Evolutionary conservation across 1,140 invertebrate genomes (phyloP).

Genomic region (Drosophila dunni): DNA sequence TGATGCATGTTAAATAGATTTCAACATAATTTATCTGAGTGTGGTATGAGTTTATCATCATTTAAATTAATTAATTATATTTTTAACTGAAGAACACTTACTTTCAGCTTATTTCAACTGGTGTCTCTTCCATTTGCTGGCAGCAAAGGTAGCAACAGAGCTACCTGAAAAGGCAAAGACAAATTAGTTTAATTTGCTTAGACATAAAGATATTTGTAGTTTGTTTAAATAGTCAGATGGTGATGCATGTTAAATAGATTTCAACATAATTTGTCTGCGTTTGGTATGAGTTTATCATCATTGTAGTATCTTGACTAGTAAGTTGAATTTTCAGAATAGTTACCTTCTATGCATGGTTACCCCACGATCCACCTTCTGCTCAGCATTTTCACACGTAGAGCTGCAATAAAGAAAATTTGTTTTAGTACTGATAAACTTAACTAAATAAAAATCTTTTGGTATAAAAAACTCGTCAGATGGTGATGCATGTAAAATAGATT

Average conservation of each 20-base stretch:
- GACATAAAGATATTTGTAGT: neutral
- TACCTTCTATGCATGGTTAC: neutral
- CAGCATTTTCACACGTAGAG: neutral
- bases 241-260: constrained; percentile 65
- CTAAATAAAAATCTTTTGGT: neutral
- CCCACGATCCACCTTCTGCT: neutral
- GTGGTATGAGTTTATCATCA: constrained; percentile 52
- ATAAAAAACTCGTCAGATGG: constrained; percentile 57
- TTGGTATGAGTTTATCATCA: constrained; percentile 58
- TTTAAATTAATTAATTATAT: neutral
- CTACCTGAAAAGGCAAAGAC: neutral
- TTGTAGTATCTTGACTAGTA: neutral
- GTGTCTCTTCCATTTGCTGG: neutral
- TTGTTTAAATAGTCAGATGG: constrained; percentile 50
- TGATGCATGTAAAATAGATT: constrained; percentile 72
- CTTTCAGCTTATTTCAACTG: neutral
- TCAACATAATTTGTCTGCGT: constrained; percentile 54
- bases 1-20: constrained; percentile 54
- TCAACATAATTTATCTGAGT: constrained; percentile 44
- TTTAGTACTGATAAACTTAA: neutral
- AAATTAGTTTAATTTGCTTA: constrained; percentile 5
- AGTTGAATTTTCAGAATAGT: neutral
- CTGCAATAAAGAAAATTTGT: constrained; percentile 14
- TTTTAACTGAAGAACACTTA: neutral
- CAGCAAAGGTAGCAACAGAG: neutral